Evolutionary conservation across 37 sponge, comb jelly and placozoan genomes (phyloP), one percentile per base, ranked within the genome.

Genomic region (Mnemiopsis leidyi): DNA sequence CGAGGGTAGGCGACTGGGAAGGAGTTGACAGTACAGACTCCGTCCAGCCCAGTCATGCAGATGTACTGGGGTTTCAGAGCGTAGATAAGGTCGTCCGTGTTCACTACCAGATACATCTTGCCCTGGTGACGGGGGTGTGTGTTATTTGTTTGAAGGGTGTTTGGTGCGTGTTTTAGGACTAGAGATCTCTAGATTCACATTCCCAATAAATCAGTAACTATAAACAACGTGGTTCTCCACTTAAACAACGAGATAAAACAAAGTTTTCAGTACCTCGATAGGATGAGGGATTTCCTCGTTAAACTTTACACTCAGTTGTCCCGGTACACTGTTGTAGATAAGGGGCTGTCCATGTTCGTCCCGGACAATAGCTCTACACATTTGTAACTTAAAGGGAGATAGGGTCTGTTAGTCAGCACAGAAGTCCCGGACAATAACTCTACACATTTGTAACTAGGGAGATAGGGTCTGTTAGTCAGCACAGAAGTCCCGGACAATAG

Each of bases 21-120:
- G 7, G 33, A 5, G 37, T 35, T 35, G 7, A 79, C 35, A 16
- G 35, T 35, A 21, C 82, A 79, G 1, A 23, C 23, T 13, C 37
- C 82, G 34, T 79, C 82, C 21, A 36, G 21, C 34, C 82, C 82
- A 3, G 37, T 79, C 35, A 35, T 79, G 38, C 82, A 79, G 36
- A 79, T 35, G 38, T 79, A 79, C 9, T 79, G 82, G 38, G 82
- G 82, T 79, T 79, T 79, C 9, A 79, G 82, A 9, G 38, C 37
- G 82, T 79, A 79, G 37, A 36, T 79, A 5, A 79, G 35, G 21
- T 79, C 82, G 21, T 32, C 37, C 21, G 82, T 79, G 38, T 79
- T 36, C 0, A 36, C 37, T 32, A 79, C 82, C 37, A 79, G 82
- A 36, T 79, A 79, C 37, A 79, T 35, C 37, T 79, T 33, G 21